These are phyloP conservation scores for Scrobipalpa costella DNA, from an alignment of 2,888 invertebrate genomes.

Conservation along the genomic window DNA sequence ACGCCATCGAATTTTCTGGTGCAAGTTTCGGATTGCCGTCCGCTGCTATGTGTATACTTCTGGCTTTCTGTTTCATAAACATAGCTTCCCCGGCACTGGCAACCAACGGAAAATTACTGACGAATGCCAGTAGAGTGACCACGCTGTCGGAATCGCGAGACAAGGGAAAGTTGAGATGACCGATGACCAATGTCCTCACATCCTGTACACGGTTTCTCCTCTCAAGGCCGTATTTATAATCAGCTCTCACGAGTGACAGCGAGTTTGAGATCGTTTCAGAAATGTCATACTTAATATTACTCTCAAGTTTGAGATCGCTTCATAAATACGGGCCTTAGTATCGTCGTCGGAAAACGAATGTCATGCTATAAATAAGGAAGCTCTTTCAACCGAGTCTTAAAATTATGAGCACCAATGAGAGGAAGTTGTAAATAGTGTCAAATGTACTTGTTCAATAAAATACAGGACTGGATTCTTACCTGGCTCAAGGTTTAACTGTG, in stretches of 20 bases:
- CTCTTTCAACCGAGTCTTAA: background rate
- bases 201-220: too few species aligned
- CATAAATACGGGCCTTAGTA: too few species aligned
- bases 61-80: constrained; percentile 68
- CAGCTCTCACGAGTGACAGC: too few species aligned
- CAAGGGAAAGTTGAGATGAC: constrained; percentile 21
- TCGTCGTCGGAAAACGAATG: too few species aligned
- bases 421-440: constrained; percentile 4
- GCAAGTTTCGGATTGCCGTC: constrained; percentile 40
- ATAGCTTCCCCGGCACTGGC: constrained; percentile 49
- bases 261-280: too few species aligned
- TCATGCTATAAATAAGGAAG: background rate
- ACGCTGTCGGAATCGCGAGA: constrained; percentile 26
- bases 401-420: background rate
- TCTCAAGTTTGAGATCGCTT: too few species aligned
- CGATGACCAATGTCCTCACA: background rate
- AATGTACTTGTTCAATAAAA: background rate
- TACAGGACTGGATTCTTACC: background rate
- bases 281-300: too few species aligned
- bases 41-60: constrained; percentile 36
- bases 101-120: constrained; percentile 58
- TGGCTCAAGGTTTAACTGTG: too few species aligned
- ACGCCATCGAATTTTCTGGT: constrained; percentile 49
- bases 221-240: too few species aligned
- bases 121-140: constrained; percentile 31